Evolutionary conservation across 2,888 invertebrate species (phyloP).

Genomic region (Macaria notata): DNA sequence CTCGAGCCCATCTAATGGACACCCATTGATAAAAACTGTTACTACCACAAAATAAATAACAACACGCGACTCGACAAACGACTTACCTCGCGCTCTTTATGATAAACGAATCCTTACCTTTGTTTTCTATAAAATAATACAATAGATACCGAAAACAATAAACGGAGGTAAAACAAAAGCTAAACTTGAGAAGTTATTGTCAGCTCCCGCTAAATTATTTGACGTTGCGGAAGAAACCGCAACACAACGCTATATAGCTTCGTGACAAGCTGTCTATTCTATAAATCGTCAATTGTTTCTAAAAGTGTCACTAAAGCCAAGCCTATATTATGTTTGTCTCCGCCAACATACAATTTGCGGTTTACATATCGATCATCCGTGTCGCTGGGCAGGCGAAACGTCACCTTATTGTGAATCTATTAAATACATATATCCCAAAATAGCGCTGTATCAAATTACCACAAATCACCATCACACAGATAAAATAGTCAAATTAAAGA

Average conservation of each 20-base stretch:
- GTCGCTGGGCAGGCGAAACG: constrained; percentile 30
- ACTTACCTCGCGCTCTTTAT: constrained; percentile 49
- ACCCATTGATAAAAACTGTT: constrained; percentile 61
- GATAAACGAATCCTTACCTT: constrained; percentile 39
- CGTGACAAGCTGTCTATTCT: constrained; percentile 62
- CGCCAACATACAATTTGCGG: constrained; percentile 48
- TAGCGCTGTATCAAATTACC: constrained; percentile 29
- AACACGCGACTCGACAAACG: constrained; percentile 42
- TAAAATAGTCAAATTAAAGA: constrained; percentile 70
- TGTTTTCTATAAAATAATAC: constrained; percentile 26
- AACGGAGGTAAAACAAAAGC: constrained; percentile 5
- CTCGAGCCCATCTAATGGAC: constrained; percentile 51
- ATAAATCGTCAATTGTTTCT: constrained; percentile 58
- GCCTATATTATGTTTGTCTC: constrained; percentile 56
- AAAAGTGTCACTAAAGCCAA: constrained; percentile 61
- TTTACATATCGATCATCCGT: constrained; percentile 18
- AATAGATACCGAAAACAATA: constrained; percentile 4
- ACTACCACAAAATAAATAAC: constrained; percentile 61
- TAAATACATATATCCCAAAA: constrained; percentile 31
- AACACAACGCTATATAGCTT: constrained; percentile 47
- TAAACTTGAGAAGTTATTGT: constrained; percentile 9
- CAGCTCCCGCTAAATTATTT: constrained; percentile 52
- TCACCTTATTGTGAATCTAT: constrained; percentile 43
- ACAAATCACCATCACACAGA: constrained; percentile 52
- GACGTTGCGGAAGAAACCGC: constrained; percentile 60